Conservation (phyloP, 2,888 invertebrate species). For the Cephus pygmeus region DNA sequence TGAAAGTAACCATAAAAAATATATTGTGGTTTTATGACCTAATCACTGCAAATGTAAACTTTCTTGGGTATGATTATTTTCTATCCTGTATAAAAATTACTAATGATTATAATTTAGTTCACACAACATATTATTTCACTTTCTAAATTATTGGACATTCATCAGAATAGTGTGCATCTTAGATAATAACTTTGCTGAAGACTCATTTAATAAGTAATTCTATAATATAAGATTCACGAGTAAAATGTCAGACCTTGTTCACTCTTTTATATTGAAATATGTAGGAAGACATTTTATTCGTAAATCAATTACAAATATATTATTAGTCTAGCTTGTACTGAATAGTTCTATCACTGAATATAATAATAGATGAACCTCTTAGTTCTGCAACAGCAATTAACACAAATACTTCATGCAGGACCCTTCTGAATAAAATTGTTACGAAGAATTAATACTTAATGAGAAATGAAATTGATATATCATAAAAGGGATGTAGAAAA, state of each 20-base stretch:
- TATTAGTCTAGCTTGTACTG: constrained; percentile 31
- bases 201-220: not conserved
- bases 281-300: not conserved
- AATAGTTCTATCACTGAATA: constrained; percentile 13
- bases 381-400: not conserved
- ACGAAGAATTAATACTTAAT: not conserved
- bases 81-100: not conserved
- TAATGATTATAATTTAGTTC: not conserved
- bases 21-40: not conserved
- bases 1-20: not conserved
- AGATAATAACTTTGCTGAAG: not conserved
- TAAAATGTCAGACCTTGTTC: not conserved
- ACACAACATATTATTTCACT: not conserved
- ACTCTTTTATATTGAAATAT: not conserved
- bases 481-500: too few species aligned
- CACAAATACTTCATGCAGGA: not conserved
- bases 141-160: not conserved
- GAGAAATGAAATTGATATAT: not conserved
- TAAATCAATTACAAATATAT: constrained; percentile 26
- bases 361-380: not conserved
- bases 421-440: not conserved
- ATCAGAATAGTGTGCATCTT: not conserved
- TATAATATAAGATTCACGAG: not conserved
- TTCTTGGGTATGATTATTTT: not conserved
- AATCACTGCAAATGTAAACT: not conserved